phyloP scores from a whole-genome alignment of 2,888 invertebrate genomes.

The Volucella zonaria region DNA sequence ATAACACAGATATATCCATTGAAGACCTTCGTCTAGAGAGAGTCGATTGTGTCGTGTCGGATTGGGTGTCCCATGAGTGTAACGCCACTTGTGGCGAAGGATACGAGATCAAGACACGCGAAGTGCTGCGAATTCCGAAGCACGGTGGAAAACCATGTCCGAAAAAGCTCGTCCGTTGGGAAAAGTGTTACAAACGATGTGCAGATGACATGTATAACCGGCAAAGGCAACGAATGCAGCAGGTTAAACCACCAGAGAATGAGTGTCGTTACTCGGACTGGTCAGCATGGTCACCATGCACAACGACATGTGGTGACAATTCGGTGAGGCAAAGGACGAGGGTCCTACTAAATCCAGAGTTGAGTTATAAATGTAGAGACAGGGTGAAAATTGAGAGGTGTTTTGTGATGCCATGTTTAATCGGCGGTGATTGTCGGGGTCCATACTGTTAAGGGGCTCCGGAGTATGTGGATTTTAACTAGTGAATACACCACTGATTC shows the following conservation, averaged over 20 bases:
- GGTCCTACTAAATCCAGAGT: conserved; percentile 79
- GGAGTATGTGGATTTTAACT: conserved; percentile 21
- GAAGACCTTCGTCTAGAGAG: conserved; percentile 77
- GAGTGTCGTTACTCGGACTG: conserved; percentile 87
- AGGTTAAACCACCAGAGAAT: conserved; percentile 75
- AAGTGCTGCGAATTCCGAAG: conserved; percentile 83
- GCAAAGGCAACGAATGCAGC: conserved; percentile 47
- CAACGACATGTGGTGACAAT: conserved; percentile 85
- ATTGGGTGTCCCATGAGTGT: conserved; percentile 83
- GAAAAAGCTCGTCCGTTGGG: conserved; percentile 81
- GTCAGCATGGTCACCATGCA: conserved; percentile 89
- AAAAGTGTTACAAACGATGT: conserved; percentile 81
- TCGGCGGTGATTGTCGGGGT: conserved; percentile 75
- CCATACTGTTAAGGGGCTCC: conserved; percentile 57
- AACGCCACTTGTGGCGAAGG: conserved; percentile 84
- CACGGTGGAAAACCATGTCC: conserved; percentile 85
- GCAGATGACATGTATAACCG: conserved; percentile 78
- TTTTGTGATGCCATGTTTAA: conserved; percentile 80
- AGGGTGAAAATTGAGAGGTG: conserved; percentile 81
- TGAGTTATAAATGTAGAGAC: conserved; percentile 81
- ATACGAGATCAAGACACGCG: conserved; percentile 83
- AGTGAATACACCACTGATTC: not conserved
- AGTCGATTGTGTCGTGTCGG: conserved; percentile 83
- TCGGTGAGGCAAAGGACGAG: conserved; percentile 84
- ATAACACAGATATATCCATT: conserved; percentile 75